Base-by-base conservation (phyloP, 2,113 vertebrate species). In the Rhinopomastus cyanomelas region DNA sequence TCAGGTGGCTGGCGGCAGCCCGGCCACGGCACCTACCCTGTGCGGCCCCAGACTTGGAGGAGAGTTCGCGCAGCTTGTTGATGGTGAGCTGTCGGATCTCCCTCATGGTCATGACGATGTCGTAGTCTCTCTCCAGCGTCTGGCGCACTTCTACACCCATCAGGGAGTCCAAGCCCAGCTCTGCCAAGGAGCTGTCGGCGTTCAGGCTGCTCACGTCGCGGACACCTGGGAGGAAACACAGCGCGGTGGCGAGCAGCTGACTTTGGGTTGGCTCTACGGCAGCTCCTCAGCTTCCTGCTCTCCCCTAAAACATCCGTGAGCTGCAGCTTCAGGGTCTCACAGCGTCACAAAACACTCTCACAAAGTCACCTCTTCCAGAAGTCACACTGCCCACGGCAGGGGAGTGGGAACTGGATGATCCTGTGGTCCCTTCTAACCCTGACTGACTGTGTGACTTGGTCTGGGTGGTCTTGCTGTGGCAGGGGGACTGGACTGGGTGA, bases 131-230 rank as follows among this genome's bases (percentile, higher is more conserved):
- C 92, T 99, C 99, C 87, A 99, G 96, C 0, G 96, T 98, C 96
- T 99, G 99, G 16, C 98, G 98, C 62, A 99, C 98, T 95, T 99
- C 99, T 77, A 99, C 99, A 2, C 98, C 98, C 99, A 99, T 99
- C 89, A 99, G 95, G 1, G 99, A 99, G 94, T 99, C 99, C 90
- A 99, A 96, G 42, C 99, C 99, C 81, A 99, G 93, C 91, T 99
- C 99, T 5, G 98, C 98, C 96, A 99, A 92, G 4, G 98, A 98
- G 59, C 97, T 95, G 11, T 99, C 98, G 29, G 97, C 92, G 51
- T 98, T 99, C 84, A 99, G 73, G 36, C 92, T 97, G 48, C 67
- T 98, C 64, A 99, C 77, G 3, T 99, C 98, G 11, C 97, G 98
- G 75, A 99, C 98, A 72, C 99, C 99, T 99, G 81, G 11, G 39